A percentile compares a stretch with the other conserved stretches of the same genome.
Evolutionary conservation across 2,888 invertebrate genomes (phyloP).

Genomic region (Stictocephala bisonia): DNA sequence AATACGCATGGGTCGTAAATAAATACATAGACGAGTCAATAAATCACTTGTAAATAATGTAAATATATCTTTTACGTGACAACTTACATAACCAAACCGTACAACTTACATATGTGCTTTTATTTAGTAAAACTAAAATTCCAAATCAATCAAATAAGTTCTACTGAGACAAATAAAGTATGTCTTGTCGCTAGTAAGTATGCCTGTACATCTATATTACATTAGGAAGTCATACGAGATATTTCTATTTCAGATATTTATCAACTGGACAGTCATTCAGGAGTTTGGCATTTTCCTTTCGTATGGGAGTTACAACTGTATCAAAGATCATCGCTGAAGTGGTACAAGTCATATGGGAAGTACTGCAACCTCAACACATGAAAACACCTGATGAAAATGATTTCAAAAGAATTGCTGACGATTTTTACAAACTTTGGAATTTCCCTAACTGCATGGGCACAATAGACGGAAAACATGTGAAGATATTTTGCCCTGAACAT

Average conservation of each 20-base stretch:
- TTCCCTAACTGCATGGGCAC: conserved; percentile 22
- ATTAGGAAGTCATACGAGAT: not conserved
- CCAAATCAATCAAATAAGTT: conserved; percentile 10
- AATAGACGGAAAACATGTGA: conserved; percentile 41
- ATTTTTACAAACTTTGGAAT: conserved; percentile 35
- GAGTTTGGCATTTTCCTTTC: conserved; percentile 53
- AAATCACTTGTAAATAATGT: not conserved
- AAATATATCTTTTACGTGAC: not conserved
- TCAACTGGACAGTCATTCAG: conserved; percentile 47
- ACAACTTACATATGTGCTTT: conserved; percentile 10
- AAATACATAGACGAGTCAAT: not conserved
- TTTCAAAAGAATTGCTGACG: conserved; percentile 32
- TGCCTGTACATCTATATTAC: conserved; percentile 13
- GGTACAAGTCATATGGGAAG: conserved; percentile 28
- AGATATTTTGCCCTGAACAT: conserved; percentile 18
- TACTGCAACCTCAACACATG: conserved; percentile 30
- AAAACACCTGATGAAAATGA: conserved; percentile 22
- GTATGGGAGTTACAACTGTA: conserved; percentile 28
- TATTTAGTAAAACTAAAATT: not conserved
- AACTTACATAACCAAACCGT: conserved; percentile 10
- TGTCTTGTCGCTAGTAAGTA: conserved; percentile 7
- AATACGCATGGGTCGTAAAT: not conserved
- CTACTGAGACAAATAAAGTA: conserved; percentile 4
- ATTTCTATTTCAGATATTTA: conserved; percentile 34
- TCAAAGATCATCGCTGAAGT: conserved; percentile 32